Evolutionary conservation across 1,140 invertebrate species (phyloP).

Genomic region (Drosophila lowei): DNA sequence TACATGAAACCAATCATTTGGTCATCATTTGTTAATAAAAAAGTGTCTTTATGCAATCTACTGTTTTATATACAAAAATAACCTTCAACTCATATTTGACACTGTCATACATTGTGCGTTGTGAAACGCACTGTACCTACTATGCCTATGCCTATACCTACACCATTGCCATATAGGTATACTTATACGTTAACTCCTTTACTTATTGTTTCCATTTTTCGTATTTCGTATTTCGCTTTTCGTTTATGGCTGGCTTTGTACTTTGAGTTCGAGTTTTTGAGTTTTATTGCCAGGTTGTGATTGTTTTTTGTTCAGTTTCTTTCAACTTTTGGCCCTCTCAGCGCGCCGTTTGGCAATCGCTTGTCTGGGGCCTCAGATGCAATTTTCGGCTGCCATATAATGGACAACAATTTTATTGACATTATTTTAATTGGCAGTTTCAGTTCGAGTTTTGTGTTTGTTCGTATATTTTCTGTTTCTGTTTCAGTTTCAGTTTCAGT

Average conservation of each 20-base stretch:
- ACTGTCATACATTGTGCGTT: not conserved
- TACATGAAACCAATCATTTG: too few relatives aligned
- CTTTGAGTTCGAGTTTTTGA: conserved; percentile 60
- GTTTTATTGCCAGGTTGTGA: conserved; percentile 76
- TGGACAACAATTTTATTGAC: conserved; percentile 82
- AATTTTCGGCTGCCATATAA: conserved; percentile 75
- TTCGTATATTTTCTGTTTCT: conserved; percentile 11
- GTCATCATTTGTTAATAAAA: too few relatives aligned
- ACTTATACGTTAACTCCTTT: conserved; percentile 65
- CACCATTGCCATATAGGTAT: conserved; percentile 26
- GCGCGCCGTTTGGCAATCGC: conserved; percentile 68
- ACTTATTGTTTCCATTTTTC: conserved; percentile 74
- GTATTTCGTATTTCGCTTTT: conserved; percentile 35
- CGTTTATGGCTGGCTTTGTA: conserved; percentile 77
- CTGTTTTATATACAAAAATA: not conserved
- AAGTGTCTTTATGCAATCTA: too few relatives aligned
- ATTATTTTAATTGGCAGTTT: conserved; percentile 81
- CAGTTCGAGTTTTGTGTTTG: not conserved
- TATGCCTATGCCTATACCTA: conserved; percentile 26
- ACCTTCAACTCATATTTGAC: not conserved
- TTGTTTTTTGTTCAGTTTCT: conserved; percentile 53
- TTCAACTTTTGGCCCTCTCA: conserved; percentile 74
- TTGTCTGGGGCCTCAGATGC: conserved; percentile 54
- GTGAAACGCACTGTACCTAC: conserved; percentile 23
- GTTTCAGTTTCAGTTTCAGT: not conserved